A percentile compares a stretch with the other conserved stretches of the same genome.
Conservation (phyloP, 1,140 invertebrate species). For the Drosophila kepulauana region DNA sequence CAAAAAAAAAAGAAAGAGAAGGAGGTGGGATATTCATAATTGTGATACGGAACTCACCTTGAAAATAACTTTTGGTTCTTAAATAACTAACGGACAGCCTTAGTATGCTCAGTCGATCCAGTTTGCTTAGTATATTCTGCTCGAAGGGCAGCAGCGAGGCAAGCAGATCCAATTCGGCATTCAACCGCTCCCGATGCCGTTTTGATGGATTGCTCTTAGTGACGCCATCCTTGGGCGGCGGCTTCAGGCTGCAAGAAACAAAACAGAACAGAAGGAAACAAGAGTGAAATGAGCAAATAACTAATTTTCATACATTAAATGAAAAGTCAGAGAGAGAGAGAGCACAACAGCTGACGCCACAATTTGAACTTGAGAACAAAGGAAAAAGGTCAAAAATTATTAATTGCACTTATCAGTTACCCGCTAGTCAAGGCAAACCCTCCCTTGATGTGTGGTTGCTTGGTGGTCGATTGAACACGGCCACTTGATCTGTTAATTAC, state of each 20-base stretch:
- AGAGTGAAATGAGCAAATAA: constrained; percentile 43
- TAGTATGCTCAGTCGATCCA: constrained; percentile 98
- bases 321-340: constrained; percentile 42
- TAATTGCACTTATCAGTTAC: constrained; percentile 81
- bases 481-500: constrained; percentile 82
- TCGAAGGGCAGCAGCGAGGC: constrained; percentile 99
- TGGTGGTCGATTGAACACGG: constrained; percentile 70
- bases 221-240: constrained; percentile 97
- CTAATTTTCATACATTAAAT: constrained; percentile 70
- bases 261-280: constrained; percentile 47
- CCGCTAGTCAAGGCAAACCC: neutral
- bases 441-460: constrained; percentile 20
- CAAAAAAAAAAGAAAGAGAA: neutral
- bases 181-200: constrained; percentile 97
- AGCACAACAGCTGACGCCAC: constrained; percentile 48
- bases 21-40: neutral
- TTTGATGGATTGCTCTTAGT: constrained; percentile 99
- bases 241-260: constrained; percentile 92
- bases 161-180: constrained; percentile 98
- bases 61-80: constrained; percentile 99
- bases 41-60: constrained; percentile 90
- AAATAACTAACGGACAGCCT: constrained; percentile 99
- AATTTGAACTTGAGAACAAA: constrained; percentile 38
- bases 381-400: constrained; percentile 74
- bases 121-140: constrained; percentile 98